These are phyloP conservation scores for Phalera bucephala DNA, from an alignment of 2,888 invertebrate genomes.

Conservation along the genomic window DNA sequence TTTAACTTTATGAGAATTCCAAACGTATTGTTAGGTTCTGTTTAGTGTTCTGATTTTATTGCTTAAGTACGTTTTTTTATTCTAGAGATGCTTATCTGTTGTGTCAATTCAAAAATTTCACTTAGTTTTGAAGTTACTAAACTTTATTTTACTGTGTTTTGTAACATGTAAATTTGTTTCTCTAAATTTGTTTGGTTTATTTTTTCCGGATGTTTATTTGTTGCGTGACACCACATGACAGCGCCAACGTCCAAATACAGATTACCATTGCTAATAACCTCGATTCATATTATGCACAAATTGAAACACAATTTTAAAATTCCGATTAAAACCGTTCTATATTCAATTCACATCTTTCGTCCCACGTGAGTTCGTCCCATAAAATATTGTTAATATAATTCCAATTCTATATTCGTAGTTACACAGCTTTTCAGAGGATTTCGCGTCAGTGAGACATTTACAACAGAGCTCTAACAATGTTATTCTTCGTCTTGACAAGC, in stretches of 20 bases:
- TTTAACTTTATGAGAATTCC: not conserved
- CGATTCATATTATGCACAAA: slow-evolving; percentile 13
- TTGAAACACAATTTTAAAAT: slow-evolving; percentile 21
- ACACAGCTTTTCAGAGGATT: slow-evolving; percentile 64
- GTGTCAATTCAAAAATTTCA: not conserved
- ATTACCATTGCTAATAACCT: slow-evolving; percentile 32
- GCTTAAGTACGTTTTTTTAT: not conserved
- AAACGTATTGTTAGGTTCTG: slow-evolving; percentile 3
- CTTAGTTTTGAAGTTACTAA: not conserved
- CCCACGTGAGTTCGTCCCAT: slow-evolving; percentile 12
- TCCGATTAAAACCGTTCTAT: slow-evolving; percentile 27
- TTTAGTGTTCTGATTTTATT: slow-evolving; percentile 7
- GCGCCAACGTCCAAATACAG: slow-evolving; percentile 5
- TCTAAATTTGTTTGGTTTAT: not conserved
- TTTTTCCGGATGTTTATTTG: slow-evolving; percentile 2
- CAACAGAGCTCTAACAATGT: slow-evolving; percentile 76
- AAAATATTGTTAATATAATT: slow-evolving; percentile 39
- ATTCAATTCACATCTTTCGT: too few relatives aligned
- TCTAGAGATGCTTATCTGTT: not conserved
- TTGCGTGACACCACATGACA: not conserved
- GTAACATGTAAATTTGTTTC: not conserved
- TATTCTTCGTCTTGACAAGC: slow-evolving; percentile 77
- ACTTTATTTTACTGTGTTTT: not conserved
- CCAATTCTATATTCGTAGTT: slow-evolving; percentile 34
- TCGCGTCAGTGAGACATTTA: slow-evolving; percentile 68